Percentiles rank a stretch among this genome's conserved stretches.
Evolutionary conservation across 2,113 vertebrate genomes (phyloP).

Genomic region (Probosciger aterrimus): DNA sequence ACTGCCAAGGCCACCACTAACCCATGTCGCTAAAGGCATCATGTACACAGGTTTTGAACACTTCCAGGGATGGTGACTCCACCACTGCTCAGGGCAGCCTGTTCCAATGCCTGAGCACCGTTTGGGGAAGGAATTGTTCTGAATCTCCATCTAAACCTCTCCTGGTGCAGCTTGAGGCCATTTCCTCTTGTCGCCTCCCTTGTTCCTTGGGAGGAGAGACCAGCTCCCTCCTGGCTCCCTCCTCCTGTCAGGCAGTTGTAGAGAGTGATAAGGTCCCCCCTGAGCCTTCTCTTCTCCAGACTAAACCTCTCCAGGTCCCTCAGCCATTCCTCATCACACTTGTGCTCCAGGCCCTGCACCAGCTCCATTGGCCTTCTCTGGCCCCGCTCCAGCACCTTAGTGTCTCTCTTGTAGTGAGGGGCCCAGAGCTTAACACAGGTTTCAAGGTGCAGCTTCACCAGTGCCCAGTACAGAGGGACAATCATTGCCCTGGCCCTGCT

Average conservation of each 20-base stretch:
- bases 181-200: neutral
- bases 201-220: neutral
- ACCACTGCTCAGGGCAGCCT: neutral
- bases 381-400: neutral
- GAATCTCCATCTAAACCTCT: neutral
- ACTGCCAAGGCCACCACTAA: neutral
- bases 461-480: neutral
- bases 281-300: neutral
- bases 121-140: neutral
- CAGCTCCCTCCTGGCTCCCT: neutral
- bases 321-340: neutral
- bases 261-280: neutral
- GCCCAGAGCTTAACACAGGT: neutral
- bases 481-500: neutral
- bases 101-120: neutral
- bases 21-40: neutral
- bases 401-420: neutral
- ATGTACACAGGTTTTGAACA: neutral
- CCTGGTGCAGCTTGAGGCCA: neutral
- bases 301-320: neutral
- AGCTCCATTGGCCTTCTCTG: neutral
- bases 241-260: neutral
- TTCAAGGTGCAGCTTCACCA: neutral
- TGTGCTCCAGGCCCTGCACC: neutral
- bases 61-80: neutral